Base-by-base conservation (phyloP, 2,113 vertebrate genomes). In the Eonycteris spelaea region DNA sequence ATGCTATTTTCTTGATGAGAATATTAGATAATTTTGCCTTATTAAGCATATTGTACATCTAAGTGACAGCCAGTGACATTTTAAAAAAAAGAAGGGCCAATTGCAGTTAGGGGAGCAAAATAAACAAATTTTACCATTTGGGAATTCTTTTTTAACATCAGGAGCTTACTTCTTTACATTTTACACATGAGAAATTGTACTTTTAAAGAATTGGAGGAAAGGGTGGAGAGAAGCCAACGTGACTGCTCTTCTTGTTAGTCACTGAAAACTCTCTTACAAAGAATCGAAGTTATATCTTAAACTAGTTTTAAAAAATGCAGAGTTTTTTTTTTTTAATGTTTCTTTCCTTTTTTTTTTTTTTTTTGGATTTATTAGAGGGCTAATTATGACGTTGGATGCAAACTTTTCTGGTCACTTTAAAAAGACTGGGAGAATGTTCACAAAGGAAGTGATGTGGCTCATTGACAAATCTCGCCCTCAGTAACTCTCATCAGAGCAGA, bases 351-450 rank as follows among this genome's bases (percentile, higher is more conserved):
- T 38, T 57, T 61, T 61, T 57, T 91, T 57, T 61, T 61, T 57
- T 91, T 67, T 24, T 26, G 38, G 43, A 33, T 40, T 45, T 26
- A 91, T 14, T 68, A 74, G 59, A 79, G 19, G 22, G 38, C 14
- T 35, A n/a, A 93, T 65, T 30, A 16, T 38, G 35, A 71, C 82
- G 71, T 12, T 45, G 35, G 45, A 67, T 55, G 18, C 68, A 86
- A 94, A 75, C 26, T 3, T 80, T 28, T 68, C 82, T 48, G 65
- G 79, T 24, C 38, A 74, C 92, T 89, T 85, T 95, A 96, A 96
- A 90, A 7, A 75, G 92, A 21, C 14, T 87, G 71, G 95, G 97
- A 77, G 55, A 95, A 96, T 63, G 71, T 75, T 96, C 91, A 89
- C 85, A 79, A 96, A 97, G 96, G 94, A 93, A 97, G 95, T 74